Conservation (phyloP, 2,113 vertebrate species). For the Lampris incognitus region DNA sequence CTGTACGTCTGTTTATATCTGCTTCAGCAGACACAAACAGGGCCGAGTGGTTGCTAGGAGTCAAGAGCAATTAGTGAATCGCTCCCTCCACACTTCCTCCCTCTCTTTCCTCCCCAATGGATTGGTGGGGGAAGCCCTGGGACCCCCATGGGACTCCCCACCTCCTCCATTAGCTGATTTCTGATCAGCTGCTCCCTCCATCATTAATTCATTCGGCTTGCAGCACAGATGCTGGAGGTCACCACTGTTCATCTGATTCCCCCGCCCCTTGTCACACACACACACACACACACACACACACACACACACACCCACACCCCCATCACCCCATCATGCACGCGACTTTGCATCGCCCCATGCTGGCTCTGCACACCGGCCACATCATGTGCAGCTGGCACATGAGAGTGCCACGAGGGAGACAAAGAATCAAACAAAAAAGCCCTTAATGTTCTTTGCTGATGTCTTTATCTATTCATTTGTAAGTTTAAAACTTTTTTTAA, state of each 20-base stretch:
- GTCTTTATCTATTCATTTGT: not conserved
- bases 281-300: not conserved
- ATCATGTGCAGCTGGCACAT: conserved; percentile 22
- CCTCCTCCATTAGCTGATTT: conserved; percentile 81
- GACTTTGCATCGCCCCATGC: conserved; percentile 19
- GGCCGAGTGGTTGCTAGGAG: conserved; percentile 27
- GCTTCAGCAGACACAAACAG: conserved; percentile 37
- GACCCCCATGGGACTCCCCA: conserved; percentile 53
- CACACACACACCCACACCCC: conserved; percentile 25
- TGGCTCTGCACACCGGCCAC: conserved; percentile 7
- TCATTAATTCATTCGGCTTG: conserved; percentile 80
- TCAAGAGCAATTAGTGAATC: conserved; percentile 58
- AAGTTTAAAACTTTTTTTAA: too few relatives aligned
- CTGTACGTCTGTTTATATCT: conserved; percentile 44
- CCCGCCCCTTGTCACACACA: conserved; percentile 17
- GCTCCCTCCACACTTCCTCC: conserved; percentile 18
- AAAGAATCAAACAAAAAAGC: conserved; percentile 40
- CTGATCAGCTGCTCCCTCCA: conserved; percentile 78
- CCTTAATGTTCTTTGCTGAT: not conserved
- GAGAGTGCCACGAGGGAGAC: conserved; percentile 37
- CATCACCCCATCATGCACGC: not conserved
- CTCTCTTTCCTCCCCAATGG: conserved; percentile 23
- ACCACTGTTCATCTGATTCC: conserved; percentile 74
- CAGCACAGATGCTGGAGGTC: conserved; percentile 69
- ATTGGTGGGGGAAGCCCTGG: conserved; percentile 62